Base-by-base conservation (phyloP, 2,797 vertebrate species). In the Lutjanus argentimaculatus region DNA sequence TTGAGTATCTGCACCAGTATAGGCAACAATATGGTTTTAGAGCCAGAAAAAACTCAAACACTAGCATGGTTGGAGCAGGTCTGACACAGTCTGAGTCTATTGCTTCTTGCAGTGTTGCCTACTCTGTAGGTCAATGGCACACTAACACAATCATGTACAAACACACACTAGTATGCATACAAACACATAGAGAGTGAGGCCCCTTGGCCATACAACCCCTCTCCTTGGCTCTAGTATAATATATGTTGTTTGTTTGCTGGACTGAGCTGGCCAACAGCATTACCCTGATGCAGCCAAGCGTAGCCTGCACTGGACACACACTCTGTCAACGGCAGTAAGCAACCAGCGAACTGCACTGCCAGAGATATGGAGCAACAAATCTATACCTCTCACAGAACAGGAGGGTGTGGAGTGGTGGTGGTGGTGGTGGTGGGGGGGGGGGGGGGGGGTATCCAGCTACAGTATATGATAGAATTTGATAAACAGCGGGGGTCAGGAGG, bases 341-440 rank as follows among this genome's bases (percentile, higher is more conserved):
- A 83, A 91, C 86, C 76, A 57, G 71, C 61, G 65, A 5, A 13
- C 75, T 81, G 86, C 81, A 75, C 76, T 77, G 86, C 92, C 84
- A 86, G 73, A 85, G 78, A 91, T 91, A 85, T 62, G 66, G 82
- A 78, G 83, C 88, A 82, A 91, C 91, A 93, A 87, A 94, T 90
- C 91, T 80, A 88, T 89, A 89, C 77, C 81, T 67, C 75, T 80
- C 73, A 84, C 77, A 80, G 59, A 87, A 87, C 42, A 56, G 65
- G 71, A 68, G 65, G 40, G 62, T 71, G 83, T 2, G 67, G 45
- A 56, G n/a, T 30, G 73, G 42, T n/a, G n/a, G n/a, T n/a, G n/a
- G n/a, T n/a, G n/a, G n/a, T n/a, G n/a, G n/a, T n/a, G n/a, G n/a
- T n/a, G n/a, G n/a, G 5, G 30, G 30, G 0, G 30, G 30, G 30